Conservation (phyloP, 2,797 vertebrate species). For the Gobio occitaniae region DNA sequence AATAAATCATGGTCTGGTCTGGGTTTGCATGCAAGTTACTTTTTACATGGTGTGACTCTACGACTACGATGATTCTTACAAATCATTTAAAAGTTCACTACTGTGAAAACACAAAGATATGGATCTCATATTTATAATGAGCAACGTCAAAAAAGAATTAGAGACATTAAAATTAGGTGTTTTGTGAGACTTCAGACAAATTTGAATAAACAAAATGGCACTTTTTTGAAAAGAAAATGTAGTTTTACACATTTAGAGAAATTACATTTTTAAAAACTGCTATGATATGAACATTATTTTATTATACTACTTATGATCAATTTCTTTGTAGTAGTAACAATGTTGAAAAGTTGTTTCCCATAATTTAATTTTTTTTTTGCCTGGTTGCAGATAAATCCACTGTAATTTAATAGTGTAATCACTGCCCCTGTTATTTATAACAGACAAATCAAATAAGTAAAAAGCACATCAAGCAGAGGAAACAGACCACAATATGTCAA, state of each 20-base stretch:
- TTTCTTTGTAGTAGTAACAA: constrained; percentile 1
- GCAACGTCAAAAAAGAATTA: neutral
- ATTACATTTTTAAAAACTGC: neutral
- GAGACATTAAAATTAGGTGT: neutral
- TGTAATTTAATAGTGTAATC: neutral
- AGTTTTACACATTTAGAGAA: neutral
- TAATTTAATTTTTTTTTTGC: no score
- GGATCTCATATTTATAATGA: neutral
- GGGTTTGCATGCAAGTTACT: constrained; percentile 6
- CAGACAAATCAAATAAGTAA: neutral
- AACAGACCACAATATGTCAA: neutral
- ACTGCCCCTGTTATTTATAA: neutral
- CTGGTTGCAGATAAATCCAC: neutral
- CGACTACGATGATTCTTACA: neutral
- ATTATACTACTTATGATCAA: neutral
- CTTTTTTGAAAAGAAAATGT: neutral
- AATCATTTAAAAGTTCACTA: neutral
- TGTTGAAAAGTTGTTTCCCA: neutral
- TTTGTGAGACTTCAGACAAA: neutral
- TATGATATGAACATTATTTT: neutral
- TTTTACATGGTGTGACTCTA: neutral
- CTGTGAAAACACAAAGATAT: neutral
- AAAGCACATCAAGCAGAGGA: neutral
- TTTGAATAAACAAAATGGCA: neutral
- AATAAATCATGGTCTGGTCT: neutral